A percentile compares a stretch with the other conserved stretches of the same genome.
Conservation (phyloP, 2,888 invertebrate genomes). For the Hydropsyche betteni region DNA sequence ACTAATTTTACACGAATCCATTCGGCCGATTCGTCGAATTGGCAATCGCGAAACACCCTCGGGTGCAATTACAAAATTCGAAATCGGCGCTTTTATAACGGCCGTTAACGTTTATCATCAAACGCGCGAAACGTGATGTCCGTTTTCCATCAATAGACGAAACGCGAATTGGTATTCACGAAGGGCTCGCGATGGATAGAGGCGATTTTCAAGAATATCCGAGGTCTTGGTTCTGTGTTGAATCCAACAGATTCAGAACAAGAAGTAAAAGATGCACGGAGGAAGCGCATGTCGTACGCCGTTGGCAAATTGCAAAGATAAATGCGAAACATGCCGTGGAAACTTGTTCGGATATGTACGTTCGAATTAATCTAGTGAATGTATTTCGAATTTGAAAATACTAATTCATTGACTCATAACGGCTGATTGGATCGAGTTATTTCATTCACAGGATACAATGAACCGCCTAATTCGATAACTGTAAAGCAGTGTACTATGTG, state of each 20-base stretch:
- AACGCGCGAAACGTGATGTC: slow-evolving; percentile 45
- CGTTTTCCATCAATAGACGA: slow-evolving; percentile 41
- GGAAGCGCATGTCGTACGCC: slow-evolving; percentile 4
- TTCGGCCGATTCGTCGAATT: too few relatives aligned
- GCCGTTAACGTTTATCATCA: slow-evolving; percentile 35
- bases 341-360: too few relatives aligned
- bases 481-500: background rate
- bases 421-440: background rate
- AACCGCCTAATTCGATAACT: slow-evolving; percentile 21
- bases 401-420: too few relatives aligned
- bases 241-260: background rate
- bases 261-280: background rate
- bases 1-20: too few relatives aligned
- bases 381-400: too few relatives aligned
- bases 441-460: slow-evolving; percentile 17
- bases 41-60: too few relatives aligned
- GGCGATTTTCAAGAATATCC: too few relatives aligned
- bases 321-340: too few relatives aligned
- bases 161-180: slow-evolving; percentile 41
- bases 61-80: too few relatives aligned
- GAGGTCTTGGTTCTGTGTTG: too few relatives aligned
- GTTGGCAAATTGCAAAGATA: background rate
- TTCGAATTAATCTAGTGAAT: too few relatives aligned
- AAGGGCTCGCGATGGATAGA: background rate
- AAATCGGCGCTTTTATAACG: slow-evolving; percentile 19